A percentile compares a stretch with the other conserved stretches of the same genome.
These are phyloP conservation scores for Harpagifer antarcticus DNA, from an alignment of 2,797 vertebrate genomes.

Conservation along the genomic window DNA sequence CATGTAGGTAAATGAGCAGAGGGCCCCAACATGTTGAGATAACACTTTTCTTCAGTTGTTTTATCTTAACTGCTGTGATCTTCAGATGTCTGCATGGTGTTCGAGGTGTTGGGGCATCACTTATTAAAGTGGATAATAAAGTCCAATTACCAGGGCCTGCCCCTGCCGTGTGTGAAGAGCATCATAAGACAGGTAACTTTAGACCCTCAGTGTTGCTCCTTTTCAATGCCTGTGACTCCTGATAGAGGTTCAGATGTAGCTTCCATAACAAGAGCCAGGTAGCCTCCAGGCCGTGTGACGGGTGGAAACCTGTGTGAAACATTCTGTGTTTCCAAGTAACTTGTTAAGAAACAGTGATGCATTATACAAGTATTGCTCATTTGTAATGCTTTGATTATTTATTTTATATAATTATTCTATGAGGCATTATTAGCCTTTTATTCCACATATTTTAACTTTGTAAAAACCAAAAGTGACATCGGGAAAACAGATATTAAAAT, in stretches of 20 bases:
- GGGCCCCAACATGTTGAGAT: background rate
- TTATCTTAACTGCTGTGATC: conserved; percentile 82
- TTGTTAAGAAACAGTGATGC: background rate
- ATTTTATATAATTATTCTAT: background rate
- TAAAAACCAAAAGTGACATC: background rate
- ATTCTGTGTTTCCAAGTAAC: background rate
- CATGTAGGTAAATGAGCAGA: conserved; percentile 7
- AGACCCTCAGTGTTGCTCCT: conserved; percentile 24
- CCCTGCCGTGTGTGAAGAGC: conserved; percentile 95
- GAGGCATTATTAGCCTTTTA: background rate
- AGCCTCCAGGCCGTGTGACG: conserved; percentile 20
- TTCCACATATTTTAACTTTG: background rate
- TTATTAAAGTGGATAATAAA: conserved; percentile 99
- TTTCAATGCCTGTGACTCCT: conserved; percentile 17
- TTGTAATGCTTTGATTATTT: background rate
- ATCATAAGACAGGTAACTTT: conserved; percentile 93
- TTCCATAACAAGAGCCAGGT: conserved; percentile 13
- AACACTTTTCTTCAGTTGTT: background rate
- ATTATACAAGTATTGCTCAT: background rate
- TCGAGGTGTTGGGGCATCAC: conserved; percentile 98
- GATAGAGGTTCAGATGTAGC: conserved; percentile 2
- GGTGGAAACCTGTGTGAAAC: conserved; percentile 39
- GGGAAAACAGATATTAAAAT: background rate
- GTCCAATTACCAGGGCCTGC: conserved; percentile 98
- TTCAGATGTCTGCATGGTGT: conserved; percentile 98